Evolutionary conservation across 1,140 invertebrate species (phyloP), one percentile per base, ranked within the genome.

Genomic region (Aphidius ervi): DNA sequence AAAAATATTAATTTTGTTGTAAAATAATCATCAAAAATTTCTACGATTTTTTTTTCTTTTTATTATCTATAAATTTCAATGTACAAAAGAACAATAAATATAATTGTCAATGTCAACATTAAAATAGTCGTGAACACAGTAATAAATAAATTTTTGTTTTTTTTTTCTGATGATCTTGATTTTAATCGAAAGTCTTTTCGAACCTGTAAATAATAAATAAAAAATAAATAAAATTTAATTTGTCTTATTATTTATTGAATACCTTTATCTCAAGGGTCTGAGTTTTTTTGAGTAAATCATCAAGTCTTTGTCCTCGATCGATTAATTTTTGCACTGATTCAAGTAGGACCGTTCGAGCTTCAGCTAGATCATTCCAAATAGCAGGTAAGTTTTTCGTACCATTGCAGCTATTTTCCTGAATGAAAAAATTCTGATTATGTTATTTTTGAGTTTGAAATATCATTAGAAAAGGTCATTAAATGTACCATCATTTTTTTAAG

Each of bases 251-350:
- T 39, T 31, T 39, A 3, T 7, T 7, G 31, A 9, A 7, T 68
- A 76, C 74, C 70, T 58, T 70, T 31, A 74, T 72, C 56, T 74
- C 66, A 40, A 74, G 62, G 6, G 61, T 66, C 49, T 74, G 65
- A 2, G 73, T 70, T 54, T 75, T 76, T 52, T 60, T 66, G 0
- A 71, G 63, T 0, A 76, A 57, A n/a, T 74, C 74, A 6, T 75
- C 74, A 16, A 74, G 61, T 46, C 47, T 70, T 45, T 75, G 65
- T n/a, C 71, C 73, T 10, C 71, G 67, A 46, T 76, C 72, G 20
- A 75, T 70, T 10, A 76, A 54, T 37, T 72, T 71, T 43, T 73
- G 66, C 1, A 75, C 65, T 0, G 65, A 68, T 16, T 69, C 69
- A 68, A 76, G 68, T 10, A 76, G 54, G 5, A 67, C 48, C n/a